Base-by-base conservation (phyloP, 2,888 invertebrate species). In the Lochmaea capreae region DNA sequence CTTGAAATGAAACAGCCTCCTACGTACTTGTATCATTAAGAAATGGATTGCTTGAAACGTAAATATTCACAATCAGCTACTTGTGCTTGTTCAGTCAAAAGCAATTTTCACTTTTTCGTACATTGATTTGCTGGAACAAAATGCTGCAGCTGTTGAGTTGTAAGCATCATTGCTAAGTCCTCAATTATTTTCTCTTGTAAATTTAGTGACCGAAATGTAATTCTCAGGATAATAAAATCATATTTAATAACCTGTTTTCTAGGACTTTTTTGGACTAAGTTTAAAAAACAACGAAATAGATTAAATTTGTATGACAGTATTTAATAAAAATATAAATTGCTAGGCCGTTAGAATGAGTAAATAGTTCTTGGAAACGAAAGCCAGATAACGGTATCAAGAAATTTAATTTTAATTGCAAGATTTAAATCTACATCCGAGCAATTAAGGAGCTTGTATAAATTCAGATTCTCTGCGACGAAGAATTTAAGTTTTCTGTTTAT, bases 401-500 rank as follows among this genome's bases (percentile, higher is more conserved):
- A 83, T 84, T 83, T 82, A 79, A 79, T 81, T 83, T 84, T 84
- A 84, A 84, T 84, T 83, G 81, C 82, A 76, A 78, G 81, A 83
- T 83, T 84, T 83, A 80, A 81, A 84, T 84, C 83, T 81, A 79
- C 83, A 82, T 82, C 81, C 78, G 75, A 78, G 81, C 83, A 84
- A 84, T 84, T 84, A 84, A 84, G 83, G 76, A 80, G 79, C 81
- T 83, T 81, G 81, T 81, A 81, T 83, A 82, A 84, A 82, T 81
- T 79, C 79, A 74, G 82, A 83, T 82, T 83, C 82, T 78, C 76
- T 77, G 74, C 77, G 79, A 81, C 78, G 77, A 82, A 83, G 77
- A 82, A 83, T 81, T 82, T 77, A 79, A 79, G 79, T 76, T 74
- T 80, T 80, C 78, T 80, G 72, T 75, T 71, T 73, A 68, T 78